Evolutionary conservation across 92 coral and sea anemone species (phyloP).

Genomic region (Porites rus): DNA sequence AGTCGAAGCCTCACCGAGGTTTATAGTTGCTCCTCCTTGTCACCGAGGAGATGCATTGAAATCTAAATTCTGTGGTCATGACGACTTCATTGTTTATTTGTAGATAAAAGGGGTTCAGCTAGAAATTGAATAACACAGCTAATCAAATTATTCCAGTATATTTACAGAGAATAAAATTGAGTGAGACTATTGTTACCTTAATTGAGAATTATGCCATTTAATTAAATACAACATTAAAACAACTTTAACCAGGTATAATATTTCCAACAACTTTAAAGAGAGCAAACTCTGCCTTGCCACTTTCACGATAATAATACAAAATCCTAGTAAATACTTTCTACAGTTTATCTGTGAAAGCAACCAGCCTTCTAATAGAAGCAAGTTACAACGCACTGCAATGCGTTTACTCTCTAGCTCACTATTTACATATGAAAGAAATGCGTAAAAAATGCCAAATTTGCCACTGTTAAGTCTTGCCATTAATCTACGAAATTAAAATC

Average conservation of each 20-base stretch:
- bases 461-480: not conserved
- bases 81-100: not conserved
- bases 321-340: constrained; percentile 2
- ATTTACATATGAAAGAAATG: constrained; percentile 8
- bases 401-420: not conserved
- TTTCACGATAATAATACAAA: constrained; percentile 6
- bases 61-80: not conserved
- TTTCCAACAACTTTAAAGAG: constrained; percentile 10
- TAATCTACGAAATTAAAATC: not conserved
- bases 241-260: not conserved
- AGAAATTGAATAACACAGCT: not conserved
- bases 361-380: not conserved
- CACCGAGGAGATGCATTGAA: not conserved
- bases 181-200: not conserved
- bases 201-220: not conserved
- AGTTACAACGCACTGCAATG: not conserved
- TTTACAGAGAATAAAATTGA: not conserved
- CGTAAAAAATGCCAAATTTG: not conserved
- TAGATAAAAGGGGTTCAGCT: not conserved
- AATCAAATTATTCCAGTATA: not conserved
- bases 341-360: constrained; percentile 11
- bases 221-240: constrained; percentile 20
- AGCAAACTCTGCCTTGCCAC: not conserved
- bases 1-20: no score
- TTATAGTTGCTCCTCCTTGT: no score